These are phyloP conservation scores for Hydrocynus forskahlii DNA, from an alignment of 2,797 vertebrate species.

Conservation along the genomic window DNA sequence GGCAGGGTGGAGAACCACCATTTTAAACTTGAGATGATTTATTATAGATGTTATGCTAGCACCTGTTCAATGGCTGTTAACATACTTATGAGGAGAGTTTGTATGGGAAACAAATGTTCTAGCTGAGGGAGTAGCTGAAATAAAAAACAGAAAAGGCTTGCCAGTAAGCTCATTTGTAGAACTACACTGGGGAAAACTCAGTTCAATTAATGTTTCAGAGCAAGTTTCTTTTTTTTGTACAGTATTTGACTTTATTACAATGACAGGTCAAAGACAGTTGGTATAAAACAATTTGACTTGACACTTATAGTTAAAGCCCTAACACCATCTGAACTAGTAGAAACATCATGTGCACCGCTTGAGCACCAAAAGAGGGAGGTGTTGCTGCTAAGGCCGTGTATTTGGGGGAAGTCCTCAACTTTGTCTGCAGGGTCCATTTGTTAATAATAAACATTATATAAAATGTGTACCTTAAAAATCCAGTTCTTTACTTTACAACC, in stretches of 20 bases:
- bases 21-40: no score
- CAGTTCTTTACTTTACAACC: not conserved
- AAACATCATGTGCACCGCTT: not conserved
- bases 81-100: not conserved
- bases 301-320: not conserved
- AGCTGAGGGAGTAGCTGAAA: not conserved
- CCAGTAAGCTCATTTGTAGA: conserved; percentile 1
- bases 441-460: not conserved
- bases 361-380: not conserved
- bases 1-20: no score
- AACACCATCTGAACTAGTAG: not conserved
- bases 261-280: not conserved
- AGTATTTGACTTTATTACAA: not conserved
- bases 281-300: not conserved
- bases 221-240: not conserved
- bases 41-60: no score
- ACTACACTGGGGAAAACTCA: not conserved
- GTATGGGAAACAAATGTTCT: not conserved
- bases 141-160: conserved; percentile 16
- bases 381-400: not conserved
- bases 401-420: not conserved
- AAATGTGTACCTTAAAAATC: not conserved
- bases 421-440: not conserved
- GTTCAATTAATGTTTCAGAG: not conserved
- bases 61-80: not conserved